Evolutionary conservation across 2,797 vertebrate genomes (phyloP), one percentile per base, ranked within the genome.

Genomic region (Acipenser ruthenus): DNA sequence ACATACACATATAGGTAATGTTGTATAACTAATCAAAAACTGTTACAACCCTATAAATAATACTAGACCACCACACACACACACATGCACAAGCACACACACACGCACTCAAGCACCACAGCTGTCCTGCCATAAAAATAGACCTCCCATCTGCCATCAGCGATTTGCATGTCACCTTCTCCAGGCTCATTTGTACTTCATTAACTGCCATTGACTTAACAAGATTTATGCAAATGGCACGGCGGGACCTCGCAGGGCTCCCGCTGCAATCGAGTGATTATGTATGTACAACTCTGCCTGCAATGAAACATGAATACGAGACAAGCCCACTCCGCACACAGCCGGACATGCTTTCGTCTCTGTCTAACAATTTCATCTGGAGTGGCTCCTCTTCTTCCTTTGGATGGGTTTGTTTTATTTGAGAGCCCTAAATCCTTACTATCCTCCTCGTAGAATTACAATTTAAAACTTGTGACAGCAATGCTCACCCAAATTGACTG

Each of bases 171-270:
- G 88, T 88, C 86, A 89, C 89, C 86, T 89, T 90, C 87, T 88
- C 87, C 83, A 81, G 87, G 81, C 90, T 92, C 89, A 91, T 91
- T 90, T 91, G 89, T 91, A 90, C 90, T 89, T 91, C 90, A 92
- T 92, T 92, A 92, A 90, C 89, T 85, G 87, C 89, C 88, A 90
- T 88, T 87, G 89, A 92, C 87, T 91, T 90, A 89, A 91, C 90
- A 90, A 90, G 90, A 91, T 91, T 91, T 91, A 92, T 92, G 90
- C 89, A 91, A 92, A 92, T 92, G 85, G 84, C 83, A 87, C 89
- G 83, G 78, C 72, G 85, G 90, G 88, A 85, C 83, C 85, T 82
- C 78, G 51, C 84, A 37, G 72, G 87, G 77, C 88, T 83, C 84
- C 82, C 85, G 84, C 84, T 80, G 87, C 89, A 90, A 88, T 89